Evolutionary conservation across 1,140 invertebrate species (phyloP).

Genomic region (Pogonognathellus flavescens): DNA sequence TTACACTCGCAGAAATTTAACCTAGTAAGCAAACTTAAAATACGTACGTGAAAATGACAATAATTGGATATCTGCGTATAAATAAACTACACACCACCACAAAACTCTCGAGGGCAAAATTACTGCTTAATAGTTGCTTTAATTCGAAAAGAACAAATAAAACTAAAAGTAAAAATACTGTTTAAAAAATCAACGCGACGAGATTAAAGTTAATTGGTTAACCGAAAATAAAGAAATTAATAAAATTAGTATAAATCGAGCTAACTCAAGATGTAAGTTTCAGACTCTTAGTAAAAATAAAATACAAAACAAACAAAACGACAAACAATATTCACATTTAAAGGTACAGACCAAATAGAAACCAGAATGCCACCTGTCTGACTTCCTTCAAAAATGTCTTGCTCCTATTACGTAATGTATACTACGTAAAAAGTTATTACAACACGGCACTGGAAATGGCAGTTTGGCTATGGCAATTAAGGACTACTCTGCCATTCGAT

Average conservation of each 20-base stretch:
- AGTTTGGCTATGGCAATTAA: neutral
- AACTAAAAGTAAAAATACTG: neutral
- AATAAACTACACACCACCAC: constrained; percentile 35
- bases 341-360: constrained; percentile 17
- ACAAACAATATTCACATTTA: neutral
- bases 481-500: constrained; percentile 25
- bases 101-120: constrained; percentile 27
- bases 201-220: neutral
- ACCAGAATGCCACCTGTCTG: constrained; percentile 46
- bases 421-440: neutral
- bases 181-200: too few relatives aligned
- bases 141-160: constrained; percentile 7
- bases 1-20: neutral
- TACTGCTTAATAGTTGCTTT: neutral
- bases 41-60: constrained; percentile 37
- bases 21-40: constrained; percentile 24
- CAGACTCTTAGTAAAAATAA: neutral
- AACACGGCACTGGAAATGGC: neutral
- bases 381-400: constrained; percentile 44
- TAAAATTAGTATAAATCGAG: neutral
- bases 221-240: constrained; percentile 9
- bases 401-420: constrained; percentile 5
- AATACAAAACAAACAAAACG: neutral
- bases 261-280: neutral
- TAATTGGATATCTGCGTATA: neutral